Conservation (phyloP, 2,797 vertebrate genomes). For the Catostomus latipinnis region DNA sequence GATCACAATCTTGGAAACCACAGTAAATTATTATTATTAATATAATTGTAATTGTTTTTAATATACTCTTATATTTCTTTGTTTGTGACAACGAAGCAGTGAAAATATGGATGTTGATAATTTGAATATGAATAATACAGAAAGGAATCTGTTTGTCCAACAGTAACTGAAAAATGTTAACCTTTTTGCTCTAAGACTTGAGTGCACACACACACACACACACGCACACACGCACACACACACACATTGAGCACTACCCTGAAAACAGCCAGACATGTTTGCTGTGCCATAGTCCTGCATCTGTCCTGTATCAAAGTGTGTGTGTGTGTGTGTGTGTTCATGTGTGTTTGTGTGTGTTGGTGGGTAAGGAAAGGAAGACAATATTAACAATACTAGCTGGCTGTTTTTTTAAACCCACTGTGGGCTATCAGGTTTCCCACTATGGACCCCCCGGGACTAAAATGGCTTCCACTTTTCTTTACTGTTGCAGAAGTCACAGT, state of each 20-base stretch:
- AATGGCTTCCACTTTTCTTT: constrained; percentile 86
- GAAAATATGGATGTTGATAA: constrained; percentile 48
- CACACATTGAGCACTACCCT: constrained; percentile 37
- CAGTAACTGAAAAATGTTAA: constrained; percentile 77
- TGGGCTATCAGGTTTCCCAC: constrained; percentile 86
- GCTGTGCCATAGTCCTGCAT: constrained; percentile 60
- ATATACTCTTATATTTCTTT: no score
- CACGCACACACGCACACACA: background rate
- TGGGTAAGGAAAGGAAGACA: constrained; percentile 69
- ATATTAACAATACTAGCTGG: constrained; percentile 83
- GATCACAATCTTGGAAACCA: no score
- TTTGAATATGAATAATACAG: constrained; percentile 72
- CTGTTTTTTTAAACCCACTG: constrained; percentile 82
- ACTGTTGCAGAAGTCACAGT: constrained; percentile 89
- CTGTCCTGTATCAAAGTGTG: constrained; percentile 64
- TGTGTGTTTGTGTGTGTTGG: background rate
- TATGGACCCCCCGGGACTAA: constrained; percentile 86
- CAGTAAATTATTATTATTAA: constrained; percentile 2
- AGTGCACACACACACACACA: constrained; percentile 1
- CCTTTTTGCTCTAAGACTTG: constrained; percentile 65
- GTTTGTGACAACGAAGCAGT: constrained; percentile 6
- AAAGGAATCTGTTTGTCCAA: constrained; percentile 61
- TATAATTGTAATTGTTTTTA: no score
- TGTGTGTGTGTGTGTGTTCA: constrained; percentile 24
- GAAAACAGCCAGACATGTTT: constrained; percentile 75